These are phyloP conservation scores for Pagrus major DNA, from an alignment of 2,113 vertebrate species.

Conservation along the genomic window DNA sequence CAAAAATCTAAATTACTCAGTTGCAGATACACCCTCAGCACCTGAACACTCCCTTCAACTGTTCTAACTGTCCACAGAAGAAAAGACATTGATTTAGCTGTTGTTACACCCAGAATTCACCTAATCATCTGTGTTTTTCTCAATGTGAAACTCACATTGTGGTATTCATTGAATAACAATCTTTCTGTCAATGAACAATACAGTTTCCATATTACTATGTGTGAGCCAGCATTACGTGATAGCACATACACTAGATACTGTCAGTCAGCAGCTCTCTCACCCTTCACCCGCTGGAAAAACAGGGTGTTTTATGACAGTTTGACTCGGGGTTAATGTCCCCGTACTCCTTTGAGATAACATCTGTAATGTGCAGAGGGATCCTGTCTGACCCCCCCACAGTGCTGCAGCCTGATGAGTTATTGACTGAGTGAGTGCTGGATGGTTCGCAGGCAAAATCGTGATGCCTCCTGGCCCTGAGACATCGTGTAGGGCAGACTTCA, in stretches of 20 bases:
- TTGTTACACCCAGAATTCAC: conserved; percentile 42
- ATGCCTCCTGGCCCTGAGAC: conserved; percentile 1
- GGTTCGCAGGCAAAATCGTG: conserved; percentile 5
- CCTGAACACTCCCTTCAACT: conserved; percentile 78
- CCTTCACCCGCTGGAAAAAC: conserved; percentile 20
- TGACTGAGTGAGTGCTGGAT: conserved; percentile 25
- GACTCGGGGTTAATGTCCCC: conserved; percentile 48
- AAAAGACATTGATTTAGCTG: conserved; percentile 22
- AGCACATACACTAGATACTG: neutral
- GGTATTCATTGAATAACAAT: neutral
- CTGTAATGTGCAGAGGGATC: conserved; percentile 62
- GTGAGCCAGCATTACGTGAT: neutral
- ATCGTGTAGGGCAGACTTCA: neutral
- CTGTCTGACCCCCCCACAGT: conserved; percentile 36
- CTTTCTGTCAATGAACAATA: neutral
- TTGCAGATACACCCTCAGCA: conserved; percentile 73
- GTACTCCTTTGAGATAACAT: conserved; percentile 68
- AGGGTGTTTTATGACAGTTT: conserved; percentile 58
- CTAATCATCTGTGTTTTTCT: conserved; percentile 1
- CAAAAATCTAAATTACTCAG: conserved; percentile 83
- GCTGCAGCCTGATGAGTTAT: conserved; percentile 17
- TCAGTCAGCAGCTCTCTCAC: conserved; percentile 32
- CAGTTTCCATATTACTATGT: neutral
- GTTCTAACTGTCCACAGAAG: conserved; percentile 71
- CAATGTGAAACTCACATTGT: neutral